Conservation (phyloP, 2,797 vertebrate genomes). For the Gallirallus australis region DNA sequence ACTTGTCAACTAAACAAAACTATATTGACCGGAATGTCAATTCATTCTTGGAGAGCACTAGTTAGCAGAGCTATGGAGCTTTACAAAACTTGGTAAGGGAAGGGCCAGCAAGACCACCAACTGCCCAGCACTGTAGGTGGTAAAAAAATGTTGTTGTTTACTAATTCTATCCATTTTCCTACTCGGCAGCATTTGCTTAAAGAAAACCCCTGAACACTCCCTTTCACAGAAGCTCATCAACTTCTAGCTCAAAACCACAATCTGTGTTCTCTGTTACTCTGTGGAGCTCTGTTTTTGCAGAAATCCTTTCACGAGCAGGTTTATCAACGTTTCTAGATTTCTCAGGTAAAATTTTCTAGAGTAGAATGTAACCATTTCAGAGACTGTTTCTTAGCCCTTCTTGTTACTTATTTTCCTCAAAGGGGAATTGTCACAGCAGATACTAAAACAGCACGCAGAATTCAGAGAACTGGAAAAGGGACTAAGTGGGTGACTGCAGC, state of each 20-base stretch:
- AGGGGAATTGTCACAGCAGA: background rate
- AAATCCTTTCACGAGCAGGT: background rate
- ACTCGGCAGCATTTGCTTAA: background rate
- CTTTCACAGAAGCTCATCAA: background rate
- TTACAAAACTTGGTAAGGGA: background rate
- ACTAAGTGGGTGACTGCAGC: background rate
- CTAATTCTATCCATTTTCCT: background rate
- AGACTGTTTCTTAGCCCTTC: background rate
- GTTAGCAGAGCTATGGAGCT: background rate
- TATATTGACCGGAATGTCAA: background rate
- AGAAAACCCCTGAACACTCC: background rate
- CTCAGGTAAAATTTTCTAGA: background rate
- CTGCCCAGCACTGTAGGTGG: background rate
- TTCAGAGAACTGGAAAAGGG: background rate
- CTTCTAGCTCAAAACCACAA: background rate
- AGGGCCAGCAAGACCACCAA: background rate
- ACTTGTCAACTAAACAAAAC: background rate
- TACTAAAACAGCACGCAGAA: background rate
- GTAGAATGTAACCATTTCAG: background rate
- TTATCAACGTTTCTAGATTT: background rate
- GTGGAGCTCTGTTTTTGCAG: background rate
- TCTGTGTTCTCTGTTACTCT: background rate
- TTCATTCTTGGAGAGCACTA: background rate
- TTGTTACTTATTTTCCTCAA: background rate
- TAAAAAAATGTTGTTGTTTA: background rate